Base-by-base conservation (phyloP, 2,113 vertebrate species). In the Gila orcuttii region DNA sequence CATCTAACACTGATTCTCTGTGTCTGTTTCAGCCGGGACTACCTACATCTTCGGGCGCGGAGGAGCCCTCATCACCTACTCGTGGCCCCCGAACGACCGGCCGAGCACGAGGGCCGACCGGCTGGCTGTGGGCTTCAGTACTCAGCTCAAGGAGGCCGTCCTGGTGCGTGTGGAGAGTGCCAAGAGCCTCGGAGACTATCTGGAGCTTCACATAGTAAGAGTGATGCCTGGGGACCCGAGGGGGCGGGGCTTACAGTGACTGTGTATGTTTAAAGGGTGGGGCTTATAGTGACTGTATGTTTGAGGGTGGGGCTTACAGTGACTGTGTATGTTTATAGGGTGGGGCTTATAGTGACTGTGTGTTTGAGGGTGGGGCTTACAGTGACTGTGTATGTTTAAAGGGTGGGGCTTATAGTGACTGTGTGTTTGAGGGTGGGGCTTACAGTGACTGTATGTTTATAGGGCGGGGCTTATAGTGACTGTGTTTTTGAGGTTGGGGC, bases 41-140 rank as follows among this genome's bases (percentile, higher is more conserved):
- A 97, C 97, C 1, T 98, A 98, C 93, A 98, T 98, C 93, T 98
- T 98, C 80, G 96, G 97, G 87, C 94, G 96, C 88, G 96, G 97
- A 89, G 97, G 97, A 91, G 97, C 96, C 59, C 96, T 97, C 92
- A 97, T 98, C 93, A 98, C 96, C 60, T 98, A 97, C 89, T 97
- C 96, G 80, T 98, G 97, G 97, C 97, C 97, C 39, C 97, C 97
- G 86, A 98, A 98, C 86, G 97, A 97, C 94, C 95, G 97, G 90
- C 97, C 97, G 73, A 98, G 97, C 94, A 98, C 97, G 3, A 93
- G 97, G 92, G 97, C 97, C 91, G 97, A 98, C 93, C 96, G 97
- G 90, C 95, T 98, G 94, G 97, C 97, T 39, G 96, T 98, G 92
- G 97, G 97, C 93, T 98, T 98, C 94, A 98, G 97, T 93, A 97